Conservation (phyloP, 53 echinoderm and acorn worm genomes). For the Stichopus horrens region DNA sequence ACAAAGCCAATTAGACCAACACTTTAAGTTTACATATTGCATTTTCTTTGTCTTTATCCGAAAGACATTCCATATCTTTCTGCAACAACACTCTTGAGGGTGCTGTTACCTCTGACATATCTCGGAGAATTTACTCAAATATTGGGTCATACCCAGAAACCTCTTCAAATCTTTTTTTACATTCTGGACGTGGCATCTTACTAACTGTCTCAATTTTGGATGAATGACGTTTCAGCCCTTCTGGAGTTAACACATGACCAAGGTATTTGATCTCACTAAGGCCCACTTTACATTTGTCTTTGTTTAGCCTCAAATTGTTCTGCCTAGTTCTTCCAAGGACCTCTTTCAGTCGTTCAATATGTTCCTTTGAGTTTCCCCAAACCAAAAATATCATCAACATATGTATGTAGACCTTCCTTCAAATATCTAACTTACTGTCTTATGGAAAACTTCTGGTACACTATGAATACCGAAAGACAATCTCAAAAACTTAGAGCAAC, state of each 20-base stretch:
- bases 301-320: slow-evolving; percentile 51
- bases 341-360: slow-evolving; percentile 43
- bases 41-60: no score
- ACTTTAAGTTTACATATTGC: no score
- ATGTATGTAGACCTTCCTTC: slow-evolving; percentile 61
- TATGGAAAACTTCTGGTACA: slow-evolving; percentile 60
- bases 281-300: slow-evolving; percentile 27
- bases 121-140: slow-evolving; percentile 61
- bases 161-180: slow-evolving; percentile 52
- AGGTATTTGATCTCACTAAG: slow-evolving; percentile 31
- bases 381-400: slow-evolving; percentile 77
- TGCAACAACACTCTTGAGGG: slow-evolving; percentile 47
- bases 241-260: slow-evolving; percentile 51
- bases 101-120: no score
- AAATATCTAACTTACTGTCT: slow-evolving; percentile 62
- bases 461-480: slow-evolving; percentile 70
- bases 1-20: no score
- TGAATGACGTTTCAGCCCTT: slow-evolving; percentile 53
- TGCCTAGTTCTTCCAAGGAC: slow-evolving; percentile 42
- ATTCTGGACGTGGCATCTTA: slow-evolving; percentile 52
- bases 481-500: no score
- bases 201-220: slow-evolving; percentile 44
- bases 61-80: slow-evolving; percentile 36
- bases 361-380: slow-evolving; percentile 52
- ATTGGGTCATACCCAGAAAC: slow-evolving; percentile 52